Percentiles rank a stretch among this genome's conserved stretches.
phyloP scores from a whole-genome alignment of 2,888 invertebrate genomes.

The Clunio marinus region DNA sequence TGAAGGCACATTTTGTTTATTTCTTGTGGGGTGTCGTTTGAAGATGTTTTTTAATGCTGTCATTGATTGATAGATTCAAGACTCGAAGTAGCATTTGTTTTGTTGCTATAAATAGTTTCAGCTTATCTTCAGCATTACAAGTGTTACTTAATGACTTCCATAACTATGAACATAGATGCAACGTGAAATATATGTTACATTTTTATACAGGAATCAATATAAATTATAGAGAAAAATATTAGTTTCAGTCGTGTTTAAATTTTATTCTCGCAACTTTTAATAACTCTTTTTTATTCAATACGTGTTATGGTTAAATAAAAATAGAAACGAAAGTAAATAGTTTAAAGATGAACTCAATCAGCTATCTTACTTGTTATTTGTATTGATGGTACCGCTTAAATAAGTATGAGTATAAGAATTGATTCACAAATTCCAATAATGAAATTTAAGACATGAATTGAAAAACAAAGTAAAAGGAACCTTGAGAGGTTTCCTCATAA shows the following conservation, averaged over 20 bases:
- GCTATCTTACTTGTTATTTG: not conserved
- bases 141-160: not conserved
- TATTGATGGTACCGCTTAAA: not conserved
- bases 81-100: not conserved
- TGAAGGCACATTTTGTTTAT: not conserved
- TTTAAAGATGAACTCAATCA: not conserved
- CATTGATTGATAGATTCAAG: not conserved
- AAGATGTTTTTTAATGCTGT: not conserved
- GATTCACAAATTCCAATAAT: conserved; percentile 10
- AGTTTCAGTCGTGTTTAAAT: too few species aligned
- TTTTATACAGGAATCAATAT: too few species aligned
- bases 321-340: conserved; percentile 2
- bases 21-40: not conserved
- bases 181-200: too few species aligned
- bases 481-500: conserved; percentile 21
- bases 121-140: not conserved
- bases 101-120: not conserved
- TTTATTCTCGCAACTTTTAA: too few species aligned
- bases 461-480: not conserved
- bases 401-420: not conserved
- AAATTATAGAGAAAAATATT: too few species aligned
- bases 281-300: too few species aligned
- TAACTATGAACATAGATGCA: too few species aligned
- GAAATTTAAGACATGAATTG: not conserved
- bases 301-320: too few species aligned